phyloP scores from a whole-genome alignment of 2,797 vertebrate genomes.

The Orientallactaga sibirica region DNA sequence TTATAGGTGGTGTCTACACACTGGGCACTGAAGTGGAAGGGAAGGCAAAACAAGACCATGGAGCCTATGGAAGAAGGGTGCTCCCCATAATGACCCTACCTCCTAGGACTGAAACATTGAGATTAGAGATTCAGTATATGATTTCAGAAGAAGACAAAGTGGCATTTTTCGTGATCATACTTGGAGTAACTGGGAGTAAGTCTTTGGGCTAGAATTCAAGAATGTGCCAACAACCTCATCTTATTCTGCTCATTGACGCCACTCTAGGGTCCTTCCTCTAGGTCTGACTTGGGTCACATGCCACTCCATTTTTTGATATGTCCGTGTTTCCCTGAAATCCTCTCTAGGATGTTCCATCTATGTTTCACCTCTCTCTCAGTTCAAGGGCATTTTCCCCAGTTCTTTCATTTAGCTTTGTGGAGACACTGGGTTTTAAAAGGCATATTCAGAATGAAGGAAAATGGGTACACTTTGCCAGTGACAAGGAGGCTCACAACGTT shows the following conservation, averaged over 20 bases:
- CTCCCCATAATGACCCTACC: too few species aligned
- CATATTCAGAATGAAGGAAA: background rate
- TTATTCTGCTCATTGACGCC: rapidly evolving
- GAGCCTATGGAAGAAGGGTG: background rate
- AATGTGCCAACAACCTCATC: background rate
- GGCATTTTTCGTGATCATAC: rapidly evolving
- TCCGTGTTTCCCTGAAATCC: background rate
- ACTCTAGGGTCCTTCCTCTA: too few species aligned
- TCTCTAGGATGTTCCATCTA: background rate
- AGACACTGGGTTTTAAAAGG: background rate
- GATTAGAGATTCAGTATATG: background rate
- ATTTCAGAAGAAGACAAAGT: background rate
- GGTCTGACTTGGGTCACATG: background rate
- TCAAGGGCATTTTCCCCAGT: background rate
- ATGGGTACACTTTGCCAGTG: background rate
- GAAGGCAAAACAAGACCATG: background rate
- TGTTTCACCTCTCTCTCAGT: background rate
- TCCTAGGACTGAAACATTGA: background rate
- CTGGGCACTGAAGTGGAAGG: background rate
- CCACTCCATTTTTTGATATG: background rate
- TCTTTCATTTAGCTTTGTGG: background rate
- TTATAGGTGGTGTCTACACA: background rate
- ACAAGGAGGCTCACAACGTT: background rate
- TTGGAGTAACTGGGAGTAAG: background rate
- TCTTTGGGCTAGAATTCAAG: background rate